phyloP scores from a whole-genome alignment of 2,888 invertebrate genomes.

The Nomada fabriciana region DNA sequence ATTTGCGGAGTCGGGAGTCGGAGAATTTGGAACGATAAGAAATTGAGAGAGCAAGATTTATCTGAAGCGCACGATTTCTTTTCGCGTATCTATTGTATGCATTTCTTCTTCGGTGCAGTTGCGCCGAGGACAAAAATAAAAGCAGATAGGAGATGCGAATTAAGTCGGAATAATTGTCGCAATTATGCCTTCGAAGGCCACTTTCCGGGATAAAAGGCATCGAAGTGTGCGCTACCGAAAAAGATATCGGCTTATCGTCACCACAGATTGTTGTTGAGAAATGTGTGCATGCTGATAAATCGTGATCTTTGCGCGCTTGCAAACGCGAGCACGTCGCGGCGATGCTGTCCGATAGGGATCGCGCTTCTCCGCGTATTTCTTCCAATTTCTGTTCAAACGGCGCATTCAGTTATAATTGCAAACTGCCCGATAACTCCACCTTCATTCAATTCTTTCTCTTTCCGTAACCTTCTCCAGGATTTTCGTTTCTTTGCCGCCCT shows the following conservation, averaged over 20 bases:
- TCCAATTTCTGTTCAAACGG: conserved; percentile 5
- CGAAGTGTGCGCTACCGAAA: conserved; percentile 44
- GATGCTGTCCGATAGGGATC: conserved; percentile 25
- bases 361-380: neutral
- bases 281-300: conserved; percentile 48
- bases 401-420: conserved; percentile 14
- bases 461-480: neutral
- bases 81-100: conserved; percentile 27
- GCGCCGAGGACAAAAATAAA: conserved; percentile 24
- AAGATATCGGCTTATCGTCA: conserved; percentile 52
- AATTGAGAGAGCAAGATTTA: conserved; percentile 41
- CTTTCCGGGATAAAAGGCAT: conserved; percentile 57
- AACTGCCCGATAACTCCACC: conserved; percentile 49
- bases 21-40: neutral
- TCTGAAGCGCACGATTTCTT: conserved; percentile 14
- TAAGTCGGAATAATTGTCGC: conserved; percentile 13
- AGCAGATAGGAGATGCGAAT: conserved; percentile 6
- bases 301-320: conserved; percentile 31
- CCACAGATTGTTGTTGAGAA: conserved; percentile 38
- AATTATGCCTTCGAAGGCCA: conserved; percentile 41
- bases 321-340: conserved; percentile 2
- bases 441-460: neutral
- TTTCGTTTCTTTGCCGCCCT: neutral
- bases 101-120: neutral
- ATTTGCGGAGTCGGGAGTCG: too few relatives aligned